Percentiles rank a stretch among this genome's conserved stretches.
These are phyloP conservation scores for Miichthys miiuy DNA, from an alignment of 2,797 vertebrate species.

Conservation along the genomic window DNA sequence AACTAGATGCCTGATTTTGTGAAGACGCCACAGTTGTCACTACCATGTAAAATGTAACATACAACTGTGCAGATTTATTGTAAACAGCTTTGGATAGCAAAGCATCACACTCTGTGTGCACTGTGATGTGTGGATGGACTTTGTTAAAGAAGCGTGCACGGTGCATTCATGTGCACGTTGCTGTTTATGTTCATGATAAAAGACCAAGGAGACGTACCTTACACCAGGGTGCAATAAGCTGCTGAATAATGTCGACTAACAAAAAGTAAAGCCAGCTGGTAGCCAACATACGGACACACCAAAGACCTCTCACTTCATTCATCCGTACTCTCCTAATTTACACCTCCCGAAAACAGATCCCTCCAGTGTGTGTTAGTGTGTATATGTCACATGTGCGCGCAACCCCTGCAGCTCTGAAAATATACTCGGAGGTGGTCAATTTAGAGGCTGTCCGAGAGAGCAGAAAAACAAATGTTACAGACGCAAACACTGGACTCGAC, in stretches of 20 bases:
- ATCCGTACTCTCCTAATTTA: slow-evolving; percentile 43
- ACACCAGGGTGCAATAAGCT: slow-evolving; percentile 43
- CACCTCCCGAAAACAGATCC: slow-evolving; percentile 51
- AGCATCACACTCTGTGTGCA: slow-evolving; percentile 15
- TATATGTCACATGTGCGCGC: slow-evolving; percentile 48
- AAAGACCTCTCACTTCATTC: slow-evolving; percentile 20
- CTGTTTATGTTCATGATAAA: slow-evolving; percentile 49
- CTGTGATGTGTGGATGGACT: slow-evolving; percentile 6
- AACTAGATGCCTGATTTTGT: slow-evolving; percentile 2
- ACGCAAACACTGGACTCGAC: slow-evolving; percentile 32
- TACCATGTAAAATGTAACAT: slow-evolving; percentile 42
- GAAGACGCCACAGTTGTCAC: slow-evolving; percentile 28
- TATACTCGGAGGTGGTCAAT: slow-evolving; percentile 52
- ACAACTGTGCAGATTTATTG: slow-evolving; percentile 40
- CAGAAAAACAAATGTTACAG: slow-evolving; percentile 52
- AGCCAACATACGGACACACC: slow-evolving; percentile 28
- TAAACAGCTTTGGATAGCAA: slow-evolving; percentile 28
- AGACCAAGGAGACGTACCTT: slow-evolving; percentile 16
- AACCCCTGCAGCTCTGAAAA: slow-evolving; percentile 60
- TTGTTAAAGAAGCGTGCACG: slow-evolving; percentile 14
- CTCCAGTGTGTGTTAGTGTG: slow-evolving; percentile 54
- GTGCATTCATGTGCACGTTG: not conserved
- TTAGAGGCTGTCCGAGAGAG: slow-evolving; percentile 32
- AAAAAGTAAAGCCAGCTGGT: slow-evolving; percentile 42
- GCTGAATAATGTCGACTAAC: slow-evolving; percentile 27